phyloP scores from a whole-genome alignment of 2,797 vertebrate species.

The Artibeus jamaicensis region DNA sequence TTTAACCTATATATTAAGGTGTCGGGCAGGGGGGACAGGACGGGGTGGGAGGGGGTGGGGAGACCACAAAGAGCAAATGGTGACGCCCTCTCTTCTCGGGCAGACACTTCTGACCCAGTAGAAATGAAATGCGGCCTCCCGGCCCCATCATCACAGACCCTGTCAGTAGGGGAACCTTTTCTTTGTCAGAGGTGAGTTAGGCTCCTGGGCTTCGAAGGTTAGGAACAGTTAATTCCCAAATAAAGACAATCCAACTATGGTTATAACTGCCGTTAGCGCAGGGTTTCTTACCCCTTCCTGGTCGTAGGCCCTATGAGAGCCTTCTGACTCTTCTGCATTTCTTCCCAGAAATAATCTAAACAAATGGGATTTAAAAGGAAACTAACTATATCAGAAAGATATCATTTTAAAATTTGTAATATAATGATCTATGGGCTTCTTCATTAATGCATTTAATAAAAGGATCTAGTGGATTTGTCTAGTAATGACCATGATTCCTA shows the following conservation, averaged over 20 bases:
- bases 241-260: neutral
- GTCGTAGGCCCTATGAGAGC: neutral
- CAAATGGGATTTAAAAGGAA: neutral
- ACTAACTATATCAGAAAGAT: neutral
- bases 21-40: neutral
- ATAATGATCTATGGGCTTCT: neutral
- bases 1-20: neutral
- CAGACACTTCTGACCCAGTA: conserved; percentile 8
- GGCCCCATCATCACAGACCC: neutral
- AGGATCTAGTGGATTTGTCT: neutral
- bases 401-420: neutral
- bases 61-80: neutral
- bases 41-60: too few species aligned
- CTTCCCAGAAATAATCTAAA: conserved; percentile 24
- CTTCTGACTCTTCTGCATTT: neutral
- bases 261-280: neutral
- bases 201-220: conserved; percentile 12
- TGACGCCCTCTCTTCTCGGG: neutral
- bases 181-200: conserved; percentile 21
- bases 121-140: neutral
- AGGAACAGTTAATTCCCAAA: conserved; percentile 31
- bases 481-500: neutral
- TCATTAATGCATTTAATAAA: neutral
- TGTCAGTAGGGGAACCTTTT: neutral
- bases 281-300: neutral